Evolutionary conservation across 2,888 invertebrate genomes (phyloP), one percentile per base, ranked within the genome.

Genomic region (Acrobasis suavella): DNA sequence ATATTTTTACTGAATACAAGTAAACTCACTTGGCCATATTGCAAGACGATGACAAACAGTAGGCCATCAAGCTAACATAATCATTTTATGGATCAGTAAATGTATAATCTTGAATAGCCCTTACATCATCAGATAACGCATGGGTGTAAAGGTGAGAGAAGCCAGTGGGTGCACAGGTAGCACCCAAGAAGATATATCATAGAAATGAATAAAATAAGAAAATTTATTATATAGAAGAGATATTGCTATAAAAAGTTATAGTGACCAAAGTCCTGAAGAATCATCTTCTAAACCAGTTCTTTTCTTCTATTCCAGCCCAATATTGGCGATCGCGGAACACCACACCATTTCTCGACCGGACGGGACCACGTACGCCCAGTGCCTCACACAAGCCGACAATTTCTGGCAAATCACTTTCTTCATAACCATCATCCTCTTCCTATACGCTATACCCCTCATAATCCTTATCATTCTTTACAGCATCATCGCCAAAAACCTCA

Each of bases 401-500:
- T 92, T 94, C 78, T 96, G 96, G 95, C 95, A 96, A 66, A 94
- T 95, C 70, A 93, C 95, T 68, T 97, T 96, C 93, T 96, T 96
- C 93, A 93, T 97, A 78, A 93, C 96, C 89, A 94, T 95, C 82
- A 96, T 96, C 76, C 93, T 95, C 64, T 87, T 96, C 68, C 96
- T 98, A 86, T 98, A 97, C 91, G 87, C 96, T 68, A 82, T 97
- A 62, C 98, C 98, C 51, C 92, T 98, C 64, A 85, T 97, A 64
- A 94, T 97, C 65, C 94, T 98, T 55, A 92, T 97, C 69, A 93
- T 95, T 58, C 93, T 98, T 62, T 98, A 98, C 87, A 95, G 96
- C 75, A 93, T 96, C 77, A 97, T 98, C 76, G 96, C 97, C 59
- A 95, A 95, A 79, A 96, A 96, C 80, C 93, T 98, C 69, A 96